Percentiles rank a stretch among this genome's conserved stretches.
Conservation (phyloP, 2,797 vertebrate genomes). For the Streptopelia turtur region DNA sequence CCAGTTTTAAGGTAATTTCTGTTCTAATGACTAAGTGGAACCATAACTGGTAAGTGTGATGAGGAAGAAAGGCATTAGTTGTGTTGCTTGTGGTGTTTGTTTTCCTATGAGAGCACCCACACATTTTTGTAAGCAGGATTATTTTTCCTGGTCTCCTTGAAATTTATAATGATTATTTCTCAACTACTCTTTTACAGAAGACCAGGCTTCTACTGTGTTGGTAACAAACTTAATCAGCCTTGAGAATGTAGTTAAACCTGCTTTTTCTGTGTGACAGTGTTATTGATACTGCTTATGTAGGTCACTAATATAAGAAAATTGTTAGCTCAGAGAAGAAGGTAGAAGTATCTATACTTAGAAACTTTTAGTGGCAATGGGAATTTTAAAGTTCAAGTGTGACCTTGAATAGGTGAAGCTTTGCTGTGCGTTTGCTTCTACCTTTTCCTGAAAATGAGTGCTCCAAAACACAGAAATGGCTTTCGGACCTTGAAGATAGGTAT, state of each 20-base stretch:
- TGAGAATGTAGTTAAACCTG: neutral
- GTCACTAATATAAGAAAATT: neutral
- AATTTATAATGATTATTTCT: neutral
- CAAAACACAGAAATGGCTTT: neutral
- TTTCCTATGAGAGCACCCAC: neutral
- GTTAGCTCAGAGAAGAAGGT: neutral
- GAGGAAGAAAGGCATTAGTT: neutral
- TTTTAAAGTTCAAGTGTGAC: neutral
- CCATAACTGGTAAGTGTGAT: neutral
- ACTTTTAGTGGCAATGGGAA: accelerated
- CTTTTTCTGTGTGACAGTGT: neutral
- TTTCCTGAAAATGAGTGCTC: neutral
- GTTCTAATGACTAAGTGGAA: neutral
- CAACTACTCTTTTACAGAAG: neutral
- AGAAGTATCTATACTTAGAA: neutral
- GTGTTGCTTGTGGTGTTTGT: neutral
- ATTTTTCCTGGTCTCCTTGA: neutral
- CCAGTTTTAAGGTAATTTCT: neutral
- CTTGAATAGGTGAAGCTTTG: neutral
- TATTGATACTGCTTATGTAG: neutral
- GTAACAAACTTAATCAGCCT: neutral
- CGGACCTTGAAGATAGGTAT: neutral
- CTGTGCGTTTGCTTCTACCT: neutral
- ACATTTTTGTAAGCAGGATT: neutral
- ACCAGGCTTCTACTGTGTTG: neutral